These are phyloP conservation scores for Pyxicephalus adspersus DNA, from an alignment of 2,113 vertebrate genomes.

Conservation along the genomic window DNA sequence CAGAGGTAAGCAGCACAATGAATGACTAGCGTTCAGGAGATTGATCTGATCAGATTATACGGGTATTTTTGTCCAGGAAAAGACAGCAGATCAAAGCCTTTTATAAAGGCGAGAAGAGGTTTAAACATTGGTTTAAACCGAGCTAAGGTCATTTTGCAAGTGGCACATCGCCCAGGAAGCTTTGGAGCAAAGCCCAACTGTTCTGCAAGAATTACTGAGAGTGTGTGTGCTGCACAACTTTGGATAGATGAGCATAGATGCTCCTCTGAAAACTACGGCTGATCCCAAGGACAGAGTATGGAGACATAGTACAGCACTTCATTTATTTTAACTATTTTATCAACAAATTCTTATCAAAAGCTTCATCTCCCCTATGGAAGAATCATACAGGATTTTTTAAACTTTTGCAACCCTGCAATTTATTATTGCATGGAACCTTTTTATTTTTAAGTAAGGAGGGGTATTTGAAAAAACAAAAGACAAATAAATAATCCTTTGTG, in stretches of 20 bases:
- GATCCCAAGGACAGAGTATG: neutral
- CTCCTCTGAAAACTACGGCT: neutral
- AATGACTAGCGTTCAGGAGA: neutral
- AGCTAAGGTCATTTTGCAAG: constrained; percentile 21
- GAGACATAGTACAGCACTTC: no score
- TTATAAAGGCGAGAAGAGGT: constrained; percentile 14
- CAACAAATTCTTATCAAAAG: no score
- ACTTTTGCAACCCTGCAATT: no score
- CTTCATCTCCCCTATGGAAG: no score
- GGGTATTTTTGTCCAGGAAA: constrained; percentile 1
- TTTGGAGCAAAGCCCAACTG: neutral
- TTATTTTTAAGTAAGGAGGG: no score
- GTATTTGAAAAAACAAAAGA: no score
- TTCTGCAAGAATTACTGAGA: neutral
- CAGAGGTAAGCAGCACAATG: neutral
- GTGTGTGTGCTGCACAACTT: neutral
- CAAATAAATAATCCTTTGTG: no score
- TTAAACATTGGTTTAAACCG: constrained; percentile 42
- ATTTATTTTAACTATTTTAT: no score
- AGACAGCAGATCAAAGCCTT: constrained; percentile 14
- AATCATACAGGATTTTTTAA: no score
- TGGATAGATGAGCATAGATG: no score
- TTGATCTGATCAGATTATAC: constrained; percentile 13
- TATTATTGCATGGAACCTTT: no score
- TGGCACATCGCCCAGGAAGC: constrained; percentile 24